Conservation (phyloP, 2,113 vertebrate species). For the Tenrec ecaudatus region DNA sequence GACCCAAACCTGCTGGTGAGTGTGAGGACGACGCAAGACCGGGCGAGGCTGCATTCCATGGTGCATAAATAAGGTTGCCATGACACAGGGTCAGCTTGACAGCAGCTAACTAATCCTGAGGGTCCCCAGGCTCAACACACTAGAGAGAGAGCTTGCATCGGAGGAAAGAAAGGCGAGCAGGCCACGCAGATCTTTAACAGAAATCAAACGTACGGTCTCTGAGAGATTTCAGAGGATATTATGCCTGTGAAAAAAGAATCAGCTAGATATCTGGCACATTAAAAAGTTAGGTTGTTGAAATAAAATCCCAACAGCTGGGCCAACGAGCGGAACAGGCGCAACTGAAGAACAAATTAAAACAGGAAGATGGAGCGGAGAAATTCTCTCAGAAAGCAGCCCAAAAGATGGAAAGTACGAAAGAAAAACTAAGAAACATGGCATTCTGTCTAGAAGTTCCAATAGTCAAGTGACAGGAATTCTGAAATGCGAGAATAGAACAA, state of each 20-base stretch:
- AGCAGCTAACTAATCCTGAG: neutral
- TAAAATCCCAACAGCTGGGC: neutral
- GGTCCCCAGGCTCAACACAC: neutral
- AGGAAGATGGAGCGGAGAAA: slow-evolving; percentile 2
- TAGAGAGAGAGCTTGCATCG: neutral
- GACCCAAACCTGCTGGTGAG: neutral
- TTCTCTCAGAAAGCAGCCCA: neutral
- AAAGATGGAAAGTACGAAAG: neutral
- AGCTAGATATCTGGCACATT: neutral
- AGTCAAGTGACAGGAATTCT: slow-evolving; percentile 14
- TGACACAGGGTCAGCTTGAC: neutral
- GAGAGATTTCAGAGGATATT: neutral
- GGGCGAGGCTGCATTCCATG: neutral
- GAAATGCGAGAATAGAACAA: neutral
- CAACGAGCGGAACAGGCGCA: slow-evolving; percentile 8
- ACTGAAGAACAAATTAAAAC: slow-evolving; percentile 29
- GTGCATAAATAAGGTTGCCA: neutral
- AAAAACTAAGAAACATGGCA: neutral
- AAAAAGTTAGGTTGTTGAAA: slow-evolving; percentile 26
- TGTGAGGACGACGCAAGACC: neutral
- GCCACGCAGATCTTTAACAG: neutral
- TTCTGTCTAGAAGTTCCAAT: neutral
- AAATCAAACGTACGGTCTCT: neutral
- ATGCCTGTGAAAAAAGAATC: neutral
- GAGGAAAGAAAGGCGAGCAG: neutral